Evolutionary conservation across 2,113 vertebrate species (phyloP), one percentile per base, ranked within the genome.

Genomic region (Zapornia atra): DNA sequence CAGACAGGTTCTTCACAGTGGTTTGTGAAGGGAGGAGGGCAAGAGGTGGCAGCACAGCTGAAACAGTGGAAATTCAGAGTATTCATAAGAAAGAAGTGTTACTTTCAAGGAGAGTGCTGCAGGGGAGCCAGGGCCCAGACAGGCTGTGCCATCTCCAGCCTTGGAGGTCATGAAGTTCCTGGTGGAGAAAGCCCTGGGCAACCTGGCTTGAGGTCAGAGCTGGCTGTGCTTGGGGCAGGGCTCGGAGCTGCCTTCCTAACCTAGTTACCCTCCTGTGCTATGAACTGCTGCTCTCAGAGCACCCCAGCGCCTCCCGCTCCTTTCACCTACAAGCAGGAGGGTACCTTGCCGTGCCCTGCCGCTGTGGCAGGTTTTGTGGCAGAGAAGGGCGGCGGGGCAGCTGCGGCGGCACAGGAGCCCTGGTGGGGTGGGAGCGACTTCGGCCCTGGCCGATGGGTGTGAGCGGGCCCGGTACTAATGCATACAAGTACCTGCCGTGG

Each of bases 331-430:
- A 80, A 76, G 15, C 38, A 40, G 3, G 24, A 38, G 29, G 14
- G 9, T n/a, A 12, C 5, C 7, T 8, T 42, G 25, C 25, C 21
- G 5, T 1, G 9, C 21, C 33, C 6, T 28, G 29, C 16, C 1
- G 1, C 6, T 33, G 12, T 6, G 31, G 24, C n/a, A 44, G 11
- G 4, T 51, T 83, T 25, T 16, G 34, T 10, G 33, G 38, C 2
- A 8, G 17, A 29, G 11, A 33, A 22, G n/a, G 28, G 50, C 0
- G 1, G 42, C 57, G 46, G 34, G 21, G 21, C 44, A 56, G n/a
- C 4, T 29, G 28, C 8, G 36, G 16, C 11, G 42, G 42, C n/a
- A 40, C 26, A 50, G 36, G 44, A 66, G 8, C 36, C 21, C 26
- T 3, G 31, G 11, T 24, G 34, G 21, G 6, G 5, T 15, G 9